Evolutionary conservation across 2,888 invertebrate species (phyloP).

Genomic region (Cephus pygmeus): DNA sequence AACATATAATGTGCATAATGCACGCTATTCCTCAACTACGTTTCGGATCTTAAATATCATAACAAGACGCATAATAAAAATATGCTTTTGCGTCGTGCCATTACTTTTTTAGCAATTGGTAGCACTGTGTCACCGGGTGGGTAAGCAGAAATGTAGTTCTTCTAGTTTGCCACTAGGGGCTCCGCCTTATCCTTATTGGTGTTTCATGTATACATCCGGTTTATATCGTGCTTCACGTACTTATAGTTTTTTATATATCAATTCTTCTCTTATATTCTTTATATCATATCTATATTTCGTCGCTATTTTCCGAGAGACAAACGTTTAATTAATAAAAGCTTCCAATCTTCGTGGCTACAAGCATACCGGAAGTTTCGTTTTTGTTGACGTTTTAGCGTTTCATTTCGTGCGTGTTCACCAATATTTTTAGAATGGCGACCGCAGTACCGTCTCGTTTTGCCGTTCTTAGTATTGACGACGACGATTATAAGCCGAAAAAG

Average conservation of each 20-base stretch:
- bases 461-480: constrained; percentile 79
- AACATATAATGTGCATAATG: not conserved
- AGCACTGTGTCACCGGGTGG: constrained; percentile 43
- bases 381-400: constrained; percentile 8
- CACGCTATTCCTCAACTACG: not conserved
- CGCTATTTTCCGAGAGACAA: not conserved
- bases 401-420: constrained; percentile 5
- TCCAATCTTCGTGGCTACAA: not conserved
- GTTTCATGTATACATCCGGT: constrained; percentile 45
- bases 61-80: not conserved
- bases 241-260: constrained; percentile 26
- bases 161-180: constrained; percentile 28
- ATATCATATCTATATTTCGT: not conserved
- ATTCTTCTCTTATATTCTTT: constrained; percentile 16
- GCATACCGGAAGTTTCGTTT: constrained; percentile 22
- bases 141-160: constrained; percentile 12
- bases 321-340: not conserved
- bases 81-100: not conserved
- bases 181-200: constrained; percentile 27
- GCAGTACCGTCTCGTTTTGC: constrained; percentile 80
- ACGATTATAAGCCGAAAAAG: constrained; percentile 70
- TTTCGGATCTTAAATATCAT: not conserved
- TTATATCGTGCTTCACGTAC: constrained; percentile 38
- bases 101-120: constrained; percentile 29
- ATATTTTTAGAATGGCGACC: constrained; percentile 69